These are phyloP conservation scores for Aphyosemion australe DNA, from an alignment of 2,113 vertebrate species.

Conservation along the genomic window DNA sequence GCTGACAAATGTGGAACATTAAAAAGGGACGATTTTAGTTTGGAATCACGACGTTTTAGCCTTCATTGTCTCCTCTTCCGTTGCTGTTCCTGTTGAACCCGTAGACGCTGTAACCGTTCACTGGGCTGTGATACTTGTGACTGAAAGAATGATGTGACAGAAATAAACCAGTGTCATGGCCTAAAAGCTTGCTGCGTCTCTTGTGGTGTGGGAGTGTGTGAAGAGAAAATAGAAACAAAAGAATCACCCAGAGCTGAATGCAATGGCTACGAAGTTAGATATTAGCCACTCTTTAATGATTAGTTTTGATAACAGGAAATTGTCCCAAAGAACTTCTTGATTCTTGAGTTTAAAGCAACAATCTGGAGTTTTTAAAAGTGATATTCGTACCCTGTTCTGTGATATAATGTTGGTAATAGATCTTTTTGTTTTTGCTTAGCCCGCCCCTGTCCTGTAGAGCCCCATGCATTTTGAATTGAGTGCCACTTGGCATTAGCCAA, in stretches of 20 bases:
- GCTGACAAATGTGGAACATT: slow-evolving; percentile 44
- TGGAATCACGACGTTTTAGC: slow-evolving; percentile 15
- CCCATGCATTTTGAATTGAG: no score
- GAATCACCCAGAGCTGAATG: not conserved
- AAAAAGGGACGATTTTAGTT: slow-evolving; percentile 53
- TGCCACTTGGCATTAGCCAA: no score
- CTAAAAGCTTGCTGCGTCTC: slow-evolving; percentile 5
- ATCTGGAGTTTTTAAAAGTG: no score
- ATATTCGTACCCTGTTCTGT: no score
- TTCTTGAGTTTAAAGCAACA: no score
- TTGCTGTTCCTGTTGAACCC: slow-evolving; percentile 4
- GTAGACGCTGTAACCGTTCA: slow-evolving; percentile 25
- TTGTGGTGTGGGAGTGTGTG: slow-evolving; percentile 15
- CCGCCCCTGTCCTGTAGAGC: no score
- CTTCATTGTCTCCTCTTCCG: no score
- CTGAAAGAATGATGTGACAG: slow-evolving; percentile 21
- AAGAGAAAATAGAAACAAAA: no score
- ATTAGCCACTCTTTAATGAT: not conserved
- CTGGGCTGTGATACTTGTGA: slow-evolving; percentile 7
- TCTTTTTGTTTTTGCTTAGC: no score
- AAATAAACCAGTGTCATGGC: slow-evolving; percentile 46
- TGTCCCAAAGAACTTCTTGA: no score
- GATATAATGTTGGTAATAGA: no score
- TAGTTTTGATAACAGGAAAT: not conserved
- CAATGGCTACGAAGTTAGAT: not conserved